phyloP scores from a whole-genome alignment of 2,797 vertebrate species.

The Phaenicophaeus curvirostris region DNA sequence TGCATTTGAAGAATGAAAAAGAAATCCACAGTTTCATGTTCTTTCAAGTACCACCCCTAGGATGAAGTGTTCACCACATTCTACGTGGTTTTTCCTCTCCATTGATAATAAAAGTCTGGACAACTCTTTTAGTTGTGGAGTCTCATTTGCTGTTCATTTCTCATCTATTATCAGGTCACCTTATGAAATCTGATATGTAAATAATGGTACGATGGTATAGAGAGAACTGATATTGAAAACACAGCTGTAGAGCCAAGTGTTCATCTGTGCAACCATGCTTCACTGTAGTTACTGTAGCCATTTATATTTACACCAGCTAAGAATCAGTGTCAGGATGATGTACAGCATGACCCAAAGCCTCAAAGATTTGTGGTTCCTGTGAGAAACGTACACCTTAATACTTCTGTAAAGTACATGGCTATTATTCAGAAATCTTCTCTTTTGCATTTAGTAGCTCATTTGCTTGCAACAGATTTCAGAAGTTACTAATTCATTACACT shows the following conservation, averaged over 20 bases:
- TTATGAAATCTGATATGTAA: not conserved
- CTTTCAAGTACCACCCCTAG: not conserved
- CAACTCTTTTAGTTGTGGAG: not conserved
- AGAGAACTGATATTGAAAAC: not conserved
- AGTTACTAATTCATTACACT: conserved; percentile 21
- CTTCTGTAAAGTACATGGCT: not conserved
- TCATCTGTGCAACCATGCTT: not conserved
- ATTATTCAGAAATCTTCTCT: not conserved
- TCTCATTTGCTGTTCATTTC: not conserved
- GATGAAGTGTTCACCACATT: not conserved
- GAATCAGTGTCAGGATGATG: not conserved
- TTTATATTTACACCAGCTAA: conserved; percentile 8
- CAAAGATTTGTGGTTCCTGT: not conserved
- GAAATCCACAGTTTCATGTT: not conserved
- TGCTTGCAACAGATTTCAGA: conserved; percentile 10
- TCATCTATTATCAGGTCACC: not conserved
- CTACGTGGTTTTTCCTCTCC: not conserved
- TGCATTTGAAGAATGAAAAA: not conserved
- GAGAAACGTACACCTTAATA: not conserved
- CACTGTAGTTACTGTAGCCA: not conserved
- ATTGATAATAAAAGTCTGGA: not conserved
- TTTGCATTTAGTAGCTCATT: conserved; percentile 35
- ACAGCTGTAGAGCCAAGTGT: not conserved
- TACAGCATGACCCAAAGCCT: not conserved
- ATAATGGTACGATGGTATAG: not conserved